A percentile compares a stretch with the other conserved stretches of the same genome.
Conservation (phyloP, 2,113 vertebrate genomes). For the Gallinago media region DNA sequence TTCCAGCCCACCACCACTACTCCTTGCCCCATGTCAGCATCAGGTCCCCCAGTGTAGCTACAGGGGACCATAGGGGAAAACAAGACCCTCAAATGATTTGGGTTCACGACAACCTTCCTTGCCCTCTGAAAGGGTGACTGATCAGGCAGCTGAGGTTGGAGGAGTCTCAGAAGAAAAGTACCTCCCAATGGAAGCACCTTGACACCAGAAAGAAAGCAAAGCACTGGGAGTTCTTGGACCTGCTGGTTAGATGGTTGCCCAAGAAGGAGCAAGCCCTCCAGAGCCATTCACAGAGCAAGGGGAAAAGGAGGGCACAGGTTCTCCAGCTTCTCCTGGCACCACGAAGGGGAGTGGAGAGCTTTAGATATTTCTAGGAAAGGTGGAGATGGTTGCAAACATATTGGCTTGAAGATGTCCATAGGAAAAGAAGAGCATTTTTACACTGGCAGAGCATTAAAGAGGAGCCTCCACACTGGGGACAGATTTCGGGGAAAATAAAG, state of each 20-base stretch:
- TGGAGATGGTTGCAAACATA: background rate
- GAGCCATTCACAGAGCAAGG: background rate
- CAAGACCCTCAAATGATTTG: background rate
- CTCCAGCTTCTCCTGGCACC: background rate
- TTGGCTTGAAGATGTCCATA: background rate
- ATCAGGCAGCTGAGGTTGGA: background rate
- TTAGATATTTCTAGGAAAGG: background rate
- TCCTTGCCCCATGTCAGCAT: background rate
- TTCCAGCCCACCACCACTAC: background rate
- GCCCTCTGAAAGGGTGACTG: background rate
- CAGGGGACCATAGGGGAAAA: background rate
- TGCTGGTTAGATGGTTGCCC: background rate
- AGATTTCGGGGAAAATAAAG: background rate
- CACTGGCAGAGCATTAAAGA: background rate
- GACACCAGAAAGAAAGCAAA: background rate
- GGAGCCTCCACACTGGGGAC: background rate
- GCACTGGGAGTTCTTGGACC: background rate
- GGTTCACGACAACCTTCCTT: background rate
- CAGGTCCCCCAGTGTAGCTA: background rate
- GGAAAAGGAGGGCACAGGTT: background rate
- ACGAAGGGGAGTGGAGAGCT: fast-evolving
- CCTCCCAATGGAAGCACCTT: background rate
- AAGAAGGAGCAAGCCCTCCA: background rate
- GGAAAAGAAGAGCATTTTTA: background rate
- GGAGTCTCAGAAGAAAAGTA: background rate